Conservation (phyloP, 2,113 vertebrate genomes). For the Chrysemys picta region DNA sequence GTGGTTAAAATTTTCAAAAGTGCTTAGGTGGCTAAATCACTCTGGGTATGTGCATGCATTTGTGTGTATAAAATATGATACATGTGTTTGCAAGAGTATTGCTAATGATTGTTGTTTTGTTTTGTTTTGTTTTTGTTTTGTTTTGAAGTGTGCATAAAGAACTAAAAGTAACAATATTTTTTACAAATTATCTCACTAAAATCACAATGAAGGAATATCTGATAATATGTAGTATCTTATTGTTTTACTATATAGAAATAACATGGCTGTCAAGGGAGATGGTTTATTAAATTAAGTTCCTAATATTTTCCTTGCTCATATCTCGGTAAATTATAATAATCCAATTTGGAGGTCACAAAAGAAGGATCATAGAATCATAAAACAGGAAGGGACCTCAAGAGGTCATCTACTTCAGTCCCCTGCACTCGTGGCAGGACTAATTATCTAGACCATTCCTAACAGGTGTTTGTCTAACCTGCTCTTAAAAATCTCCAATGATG, state of each 20-base stretch:
- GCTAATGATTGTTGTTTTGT: neutral
- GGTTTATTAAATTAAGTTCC: neutral
- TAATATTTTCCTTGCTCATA: neutral
- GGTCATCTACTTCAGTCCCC: no score
- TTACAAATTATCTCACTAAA: neutral
- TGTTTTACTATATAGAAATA: neutral
- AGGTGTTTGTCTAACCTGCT: no score
- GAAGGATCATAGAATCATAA: neutral
- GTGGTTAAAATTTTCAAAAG: neutral
- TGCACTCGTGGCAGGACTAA: no score
- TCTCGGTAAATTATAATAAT: neutral
- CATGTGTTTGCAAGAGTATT: neutral
- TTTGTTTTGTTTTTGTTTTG: neutral
- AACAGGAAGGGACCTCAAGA: no score
- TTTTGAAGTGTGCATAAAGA: neutral
- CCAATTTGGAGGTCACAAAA: neutral
- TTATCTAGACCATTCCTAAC: no score
- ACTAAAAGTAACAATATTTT: neutral
- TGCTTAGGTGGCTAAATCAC: neutral
- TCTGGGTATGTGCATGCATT: neutral
- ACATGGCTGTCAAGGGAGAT: neutral
- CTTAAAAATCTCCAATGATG: no score
- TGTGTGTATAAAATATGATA: neutral
- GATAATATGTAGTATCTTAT: neutral
- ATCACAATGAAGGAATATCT: neutral